Evolutionary conservation across 1,140 invertebrate species (phyloP).

Genomic region (Drosophila lacertosa): DNA sequence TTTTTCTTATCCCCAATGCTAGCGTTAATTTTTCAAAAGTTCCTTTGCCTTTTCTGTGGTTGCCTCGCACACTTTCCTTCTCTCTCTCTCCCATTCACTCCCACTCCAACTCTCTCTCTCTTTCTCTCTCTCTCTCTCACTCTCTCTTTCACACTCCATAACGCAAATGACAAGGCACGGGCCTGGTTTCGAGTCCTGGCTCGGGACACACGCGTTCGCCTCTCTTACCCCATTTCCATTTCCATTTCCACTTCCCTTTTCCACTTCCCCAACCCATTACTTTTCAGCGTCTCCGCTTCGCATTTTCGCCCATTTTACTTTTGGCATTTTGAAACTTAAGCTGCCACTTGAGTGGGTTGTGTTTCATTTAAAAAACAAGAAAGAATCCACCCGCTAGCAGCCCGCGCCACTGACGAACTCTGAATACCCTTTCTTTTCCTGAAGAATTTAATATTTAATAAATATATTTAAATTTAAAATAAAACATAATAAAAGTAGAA

Average conservation of each 20-base stretch:
- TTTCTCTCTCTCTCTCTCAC: constrained; percentile 34
- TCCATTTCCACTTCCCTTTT: constrained; percentile 1
- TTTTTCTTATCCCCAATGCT: constrained; percentile 62
- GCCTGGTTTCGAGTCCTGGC: too few species aligned
- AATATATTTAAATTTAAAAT: too few species aligned
- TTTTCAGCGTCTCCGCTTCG: constrained; percentile 22
- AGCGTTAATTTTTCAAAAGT: constrained; percentile 63
- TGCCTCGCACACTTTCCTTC: constrained; percentile 36
- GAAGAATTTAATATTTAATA: too few species aligned
- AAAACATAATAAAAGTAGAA: too few species aligned
- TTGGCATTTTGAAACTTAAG: constrained; percentile 73
- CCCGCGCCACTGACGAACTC: constrained; percentile 4
- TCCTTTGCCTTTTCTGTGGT: constrained; percentile 58
- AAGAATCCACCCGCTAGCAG: neutral
- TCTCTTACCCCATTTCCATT: constrained; percentile 4
- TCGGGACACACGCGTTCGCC: constrained; percentile 22
- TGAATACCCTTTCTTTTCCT: neutral
- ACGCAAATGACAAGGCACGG: constrained; percentile 12
- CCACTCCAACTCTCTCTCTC: constrained; percentile 28
- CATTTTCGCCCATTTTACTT: constrained; percentile 62
- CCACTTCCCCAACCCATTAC: neutral
- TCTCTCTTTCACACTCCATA: constrained; percentile 29
- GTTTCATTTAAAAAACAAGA: constrained; percentile 77
- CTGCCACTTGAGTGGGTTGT: constrained; percentile 71
- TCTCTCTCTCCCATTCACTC: constrained; percentile 33